phyloP scores from a whole-genome alignment of 2,888 invertebrate genomes.

The Drosophila basisetae region DNA sequence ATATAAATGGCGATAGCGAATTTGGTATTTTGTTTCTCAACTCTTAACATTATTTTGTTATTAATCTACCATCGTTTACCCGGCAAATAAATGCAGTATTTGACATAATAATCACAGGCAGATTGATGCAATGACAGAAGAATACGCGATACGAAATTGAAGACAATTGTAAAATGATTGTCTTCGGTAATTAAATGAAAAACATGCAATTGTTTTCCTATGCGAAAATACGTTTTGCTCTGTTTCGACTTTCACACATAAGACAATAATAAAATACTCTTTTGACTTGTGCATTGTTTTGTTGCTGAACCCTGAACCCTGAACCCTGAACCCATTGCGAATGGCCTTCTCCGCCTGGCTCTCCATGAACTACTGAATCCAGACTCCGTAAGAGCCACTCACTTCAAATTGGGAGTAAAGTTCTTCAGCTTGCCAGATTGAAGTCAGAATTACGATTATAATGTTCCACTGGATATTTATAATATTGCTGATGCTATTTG shows the following conservation, averaged over 20 bases:
- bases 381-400: rapidly evolving
- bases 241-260: too few species aligned
- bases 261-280: too few species aligned
- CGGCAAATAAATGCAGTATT: not conserved
- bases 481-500: not conserved
- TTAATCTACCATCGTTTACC: not conserved
- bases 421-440: not conserved
- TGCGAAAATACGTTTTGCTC: too few species aligned
- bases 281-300: too few species aligned
- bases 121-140: not conserved
- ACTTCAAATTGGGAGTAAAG: not conserved
- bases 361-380: not conserved
- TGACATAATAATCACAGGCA: rapidly evolving
- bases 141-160: rapidly evolving
- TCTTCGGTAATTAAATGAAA: too few species aligned
- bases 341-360: too few species aligned
- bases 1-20: too few species aligned
- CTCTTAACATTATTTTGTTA: not conserved
- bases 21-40: too few species aligned
- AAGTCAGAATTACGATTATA: not conserved
- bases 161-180: too few species aligned
- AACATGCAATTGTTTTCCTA: too few species aligned
- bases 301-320: too few species aligned
- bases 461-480: not conserved
- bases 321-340: too few species aligned